Percentiles rank a stretch among this genome's conserved stretches.
Conservation (phyloP, 2,797 vertebrate genomes). For the Tadarida brasiliensis region DNA sequence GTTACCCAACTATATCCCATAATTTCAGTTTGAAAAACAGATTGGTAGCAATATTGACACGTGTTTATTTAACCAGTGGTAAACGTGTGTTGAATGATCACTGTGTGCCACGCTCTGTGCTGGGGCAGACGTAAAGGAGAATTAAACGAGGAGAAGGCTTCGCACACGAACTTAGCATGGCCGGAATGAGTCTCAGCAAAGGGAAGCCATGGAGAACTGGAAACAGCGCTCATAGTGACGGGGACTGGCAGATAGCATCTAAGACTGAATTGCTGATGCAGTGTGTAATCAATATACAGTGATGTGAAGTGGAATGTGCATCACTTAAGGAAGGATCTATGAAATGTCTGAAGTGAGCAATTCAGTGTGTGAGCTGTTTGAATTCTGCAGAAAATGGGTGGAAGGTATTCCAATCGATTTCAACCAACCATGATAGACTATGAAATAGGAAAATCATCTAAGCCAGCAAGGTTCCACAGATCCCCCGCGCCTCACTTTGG, state of each 20-base stretch:
- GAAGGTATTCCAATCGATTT: constrained; percentile 69
- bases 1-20: neutral
- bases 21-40: constrained; percentile 45
- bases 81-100: neutral
- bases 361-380: constrained; percentile 56
- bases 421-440: constrained; percentile 53
- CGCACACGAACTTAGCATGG: neutral
- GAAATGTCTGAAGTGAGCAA: constrained; percentile 69
- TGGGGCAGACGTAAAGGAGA: neutral
- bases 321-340: constrained; percentile 68
- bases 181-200: constrained; percentile 34
- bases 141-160: constrained; percentile 23
- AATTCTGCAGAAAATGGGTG: constrained; percentile 65
- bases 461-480: constrained; percentile 65
- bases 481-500: neutral
- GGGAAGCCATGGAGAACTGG: neutral
- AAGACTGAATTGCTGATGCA: constrained; percentile 66
- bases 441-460: constrained; percentile 72
- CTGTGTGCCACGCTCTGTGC: neutral
- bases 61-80: neutral
- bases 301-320: constrained; percentile 66
- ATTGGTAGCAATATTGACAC: neutral
- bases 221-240: constrained; percentile 33
- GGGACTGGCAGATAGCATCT: constrained; percentile 34
- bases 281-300: constrained; percentile 62